phyloP scores from a whole-genome alignment of 1,140 invertebrate species.

The Papilio dardanus region DNA sequence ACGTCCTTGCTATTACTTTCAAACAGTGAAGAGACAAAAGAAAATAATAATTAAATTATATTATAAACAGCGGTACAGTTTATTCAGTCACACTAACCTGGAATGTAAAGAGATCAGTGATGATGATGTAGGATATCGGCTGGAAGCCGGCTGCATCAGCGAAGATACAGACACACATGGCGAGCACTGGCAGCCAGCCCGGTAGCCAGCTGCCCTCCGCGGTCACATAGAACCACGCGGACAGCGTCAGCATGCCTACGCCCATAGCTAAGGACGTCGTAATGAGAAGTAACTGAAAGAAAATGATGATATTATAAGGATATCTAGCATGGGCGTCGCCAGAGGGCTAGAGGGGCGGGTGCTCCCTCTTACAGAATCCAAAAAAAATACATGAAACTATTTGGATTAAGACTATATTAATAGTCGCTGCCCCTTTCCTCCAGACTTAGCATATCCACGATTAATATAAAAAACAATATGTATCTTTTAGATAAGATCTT shows the following conservation, averaged over 20 bases:
- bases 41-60: too few species aligned
- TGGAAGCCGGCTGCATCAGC: constrained; percentile 74
- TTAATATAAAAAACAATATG: too few species aligned
- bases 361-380: too few species aligned
- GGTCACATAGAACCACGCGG: constrained; percentile 71
- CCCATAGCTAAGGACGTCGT: constrained; percentile 68
- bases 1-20: not conserved
- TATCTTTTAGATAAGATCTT: too few species aligned
- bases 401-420: too few species aligned
- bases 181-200: constrained; percentile 70
- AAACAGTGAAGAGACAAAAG: too few species aligned
- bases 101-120: constrained; percentile 73
- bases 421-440: too few species aligned
- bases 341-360: too few species aligned
- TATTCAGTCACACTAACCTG: constrained; percentile 53
- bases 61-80: not conserved
- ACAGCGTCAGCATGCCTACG: constrained; percentile 63
- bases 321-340: too few species aligned
- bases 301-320: too few species aligned
- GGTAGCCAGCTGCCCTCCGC: constrained; percentile 59
- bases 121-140: constrained; percentile 73
- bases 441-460: too few species aligned
- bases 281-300: constrained; percentile 64
- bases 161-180: constrained; percentile 72
- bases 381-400: too few species aligned